Conservation (phyloP, 64 coral and sea anemone genomes). For the Dendrophyllia cribrosa region DNA sequence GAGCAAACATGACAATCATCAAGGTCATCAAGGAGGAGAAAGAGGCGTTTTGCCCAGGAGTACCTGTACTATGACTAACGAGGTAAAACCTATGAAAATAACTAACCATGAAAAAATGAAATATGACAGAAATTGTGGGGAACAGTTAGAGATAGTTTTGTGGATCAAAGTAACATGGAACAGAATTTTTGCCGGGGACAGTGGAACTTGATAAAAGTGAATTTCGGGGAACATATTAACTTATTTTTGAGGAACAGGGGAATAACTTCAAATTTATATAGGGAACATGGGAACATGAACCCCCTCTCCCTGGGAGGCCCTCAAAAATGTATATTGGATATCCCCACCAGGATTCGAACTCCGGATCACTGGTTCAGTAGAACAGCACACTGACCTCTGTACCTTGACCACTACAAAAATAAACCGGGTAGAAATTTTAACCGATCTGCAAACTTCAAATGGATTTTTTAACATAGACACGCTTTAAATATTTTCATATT, state of each 20-base stretch:
- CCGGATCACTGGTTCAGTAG: too few species aligned
- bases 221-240: conserved; percentile 26
- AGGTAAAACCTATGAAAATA: conserved; percentile 21
- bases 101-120: conserved; percentile 5
- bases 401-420: too few species aligned
- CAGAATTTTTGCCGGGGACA: not conserved
- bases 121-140: not conserved
- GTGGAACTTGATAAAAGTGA: conserved; percentile 30
- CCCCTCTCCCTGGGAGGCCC: too few species aligned
- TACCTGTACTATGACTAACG: conserved; percentile 45
- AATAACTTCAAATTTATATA: too few species aligned
- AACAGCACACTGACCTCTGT: too few species aligned
- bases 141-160: conserved; percentile 35
- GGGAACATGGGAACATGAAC: too few species aligned
- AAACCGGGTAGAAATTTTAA: too few species aligned
- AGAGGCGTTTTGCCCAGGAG: conserved; percentile 42
- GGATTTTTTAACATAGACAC: too few species aligned
- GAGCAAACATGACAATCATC: not conserved
- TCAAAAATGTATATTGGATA: too few species aligned
- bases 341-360: too few species aligned
- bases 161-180: not conserved
- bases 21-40: conserved; percentile 26
- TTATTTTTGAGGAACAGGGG: not conserved
- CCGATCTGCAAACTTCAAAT: too few species aligned
- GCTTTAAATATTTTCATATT: too few species aligned